phyloP scores from a whole-genome alignment of 2,797 vertebrate genomes.

The Allobates femoralis region DNA sequence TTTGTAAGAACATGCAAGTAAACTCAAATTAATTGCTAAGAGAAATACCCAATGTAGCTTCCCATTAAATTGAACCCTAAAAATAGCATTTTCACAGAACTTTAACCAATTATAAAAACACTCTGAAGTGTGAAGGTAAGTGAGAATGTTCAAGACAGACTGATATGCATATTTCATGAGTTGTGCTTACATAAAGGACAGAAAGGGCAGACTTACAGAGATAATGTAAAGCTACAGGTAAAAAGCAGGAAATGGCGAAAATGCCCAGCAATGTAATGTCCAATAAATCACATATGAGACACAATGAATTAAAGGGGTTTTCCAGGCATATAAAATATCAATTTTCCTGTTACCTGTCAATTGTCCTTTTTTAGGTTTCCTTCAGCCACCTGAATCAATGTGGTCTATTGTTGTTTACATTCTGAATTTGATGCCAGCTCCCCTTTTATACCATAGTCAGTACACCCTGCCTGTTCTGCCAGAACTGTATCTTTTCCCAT shows the following conservation, averaged over 20 bases:
- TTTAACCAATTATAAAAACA: constrained; percentile 1
- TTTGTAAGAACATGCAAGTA: background rate
- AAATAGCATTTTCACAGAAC: constrained; percentile 34
- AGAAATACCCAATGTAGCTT: constrained; percentile 9
- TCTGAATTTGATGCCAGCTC: too few species aligned
- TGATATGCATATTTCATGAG: constrained; percentile 17
- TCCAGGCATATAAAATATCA: too few species aligned
- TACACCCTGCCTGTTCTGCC: too few species aligned
- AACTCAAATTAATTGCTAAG: background rate
- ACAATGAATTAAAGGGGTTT: too few species aligned
- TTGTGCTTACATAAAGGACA: constrained; percentile 11
- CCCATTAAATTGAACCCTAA: constrained; percentile 29
- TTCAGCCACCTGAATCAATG: too few species aligned
- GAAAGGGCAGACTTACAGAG: background rate
- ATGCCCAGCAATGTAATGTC: background rate
- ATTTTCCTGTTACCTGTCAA: too few species aligned
- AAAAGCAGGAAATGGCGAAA: background rate
- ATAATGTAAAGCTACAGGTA: background rate
- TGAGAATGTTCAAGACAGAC: constrained; percentile 17
- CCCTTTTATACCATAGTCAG: too few species aligned
- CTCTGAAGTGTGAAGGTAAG: constrained; percentile 41
- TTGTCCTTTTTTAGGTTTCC: too few species aligned
- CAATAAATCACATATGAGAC: too few species aligned
- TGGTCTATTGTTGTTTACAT: too few species aligned
- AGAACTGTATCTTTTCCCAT: too few species aligned